Conservation (phyloP, 1,140 invertebrate genomes). For the Carcinoscorpius rotundicauda region DNA sequence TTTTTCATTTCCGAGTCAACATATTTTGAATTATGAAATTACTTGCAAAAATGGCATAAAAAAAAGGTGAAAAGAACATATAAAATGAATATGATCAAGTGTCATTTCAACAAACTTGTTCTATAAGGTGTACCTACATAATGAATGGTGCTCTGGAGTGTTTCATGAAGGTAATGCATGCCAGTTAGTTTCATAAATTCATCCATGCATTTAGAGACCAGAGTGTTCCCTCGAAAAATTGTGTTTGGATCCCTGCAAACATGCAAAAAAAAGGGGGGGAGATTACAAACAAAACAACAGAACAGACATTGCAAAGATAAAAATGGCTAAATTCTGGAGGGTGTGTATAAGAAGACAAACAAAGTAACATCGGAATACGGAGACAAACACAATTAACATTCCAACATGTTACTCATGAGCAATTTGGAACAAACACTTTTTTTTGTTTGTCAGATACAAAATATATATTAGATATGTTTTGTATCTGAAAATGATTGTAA, state of each 20-base stretch:
- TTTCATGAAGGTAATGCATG: conserved; percentile 71
- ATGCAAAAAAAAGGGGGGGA: conserved; percentile 17
- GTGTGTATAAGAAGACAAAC: neutral
- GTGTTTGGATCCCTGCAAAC: conserved; percentile 71
- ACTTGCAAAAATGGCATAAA: too few relatives aligned
- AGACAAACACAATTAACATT: too few relatives aligned
- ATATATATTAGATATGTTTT: too few relatives aligned
- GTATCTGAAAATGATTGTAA: too few relatives aligned
- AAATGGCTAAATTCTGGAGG: conserved; percentile 1
- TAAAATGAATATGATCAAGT: conserved; percentile 2
- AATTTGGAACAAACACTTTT: too few relatives aligned
- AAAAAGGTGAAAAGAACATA: too few relatives aligned
- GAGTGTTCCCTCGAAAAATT: conserved; percentile 83
- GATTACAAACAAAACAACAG: conserved; percentile 8
- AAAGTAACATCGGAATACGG: neutral
- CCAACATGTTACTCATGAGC: too few relatives aligned
- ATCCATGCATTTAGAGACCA: conserved; percentile 91
- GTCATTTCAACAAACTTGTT: neutral
- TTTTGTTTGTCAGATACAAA: too few relatives aligned
- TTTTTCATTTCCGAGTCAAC: too few relatives aligned
- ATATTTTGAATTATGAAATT: too few relatives aligned
- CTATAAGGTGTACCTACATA: conserved; percentile 41
- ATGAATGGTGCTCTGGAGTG: conserved; percentile 67
- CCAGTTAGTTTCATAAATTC: conserved; percentile 85
- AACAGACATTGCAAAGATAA: conserved; percentile 3